phyloP scores from a whole-genome alignment of 2,888 invertebrate species.

The Metopia argyrocephala region DNA sequence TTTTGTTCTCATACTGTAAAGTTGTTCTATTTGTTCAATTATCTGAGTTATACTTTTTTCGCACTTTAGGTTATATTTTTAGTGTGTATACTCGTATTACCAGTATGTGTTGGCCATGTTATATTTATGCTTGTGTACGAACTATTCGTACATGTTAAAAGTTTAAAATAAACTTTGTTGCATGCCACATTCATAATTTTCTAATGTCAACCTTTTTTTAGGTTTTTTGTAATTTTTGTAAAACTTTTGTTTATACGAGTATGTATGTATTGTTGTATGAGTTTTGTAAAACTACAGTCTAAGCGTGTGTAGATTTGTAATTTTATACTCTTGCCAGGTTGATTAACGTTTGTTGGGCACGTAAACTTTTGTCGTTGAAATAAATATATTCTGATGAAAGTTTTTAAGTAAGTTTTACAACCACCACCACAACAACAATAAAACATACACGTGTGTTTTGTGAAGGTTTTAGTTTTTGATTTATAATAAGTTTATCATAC shows the following conservation, averaged over 20 bases:
- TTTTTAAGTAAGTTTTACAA: conserved; percentile 54
- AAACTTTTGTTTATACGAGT: neutral
- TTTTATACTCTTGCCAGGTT: conserved; percentile 38
- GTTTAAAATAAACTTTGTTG: conserved; percentile 73
- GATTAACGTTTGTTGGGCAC: conserved; percentile 61
- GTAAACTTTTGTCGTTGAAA: conserved; percentile 57
- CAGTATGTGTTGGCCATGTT: neutral
- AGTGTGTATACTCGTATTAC: no score
- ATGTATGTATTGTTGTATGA: neutral
- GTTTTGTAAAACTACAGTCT: neutral
- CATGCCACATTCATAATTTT: conserved; percentile 67
- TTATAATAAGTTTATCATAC: conserved; percentile 37
- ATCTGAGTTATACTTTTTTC: neutral
- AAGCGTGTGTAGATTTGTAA: conserved; percentile 10
- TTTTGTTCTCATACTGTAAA: neutral
- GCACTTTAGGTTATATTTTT: neutral
- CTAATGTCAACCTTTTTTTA: conserved; percentile 73
- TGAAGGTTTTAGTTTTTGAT: conserved; percentile 49
- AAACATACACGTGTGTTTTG: conserved; percentile 32
- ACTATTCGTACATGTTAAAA: conserved; percentile 68
- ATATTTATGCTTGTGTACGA: neutral
- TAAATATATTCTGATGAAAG: conserved; percentile 59
- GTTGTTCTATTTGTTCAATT: neutral
- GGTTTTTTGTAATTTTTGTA: conserved; percentile 60
- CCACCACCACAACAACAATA: neutral